Evolutionary conservation across 2,888 invertebrate genomes (phyloP), one percentile per base, ranked within the genome.

Genomic region (Octonoba sinensis): DNA sequence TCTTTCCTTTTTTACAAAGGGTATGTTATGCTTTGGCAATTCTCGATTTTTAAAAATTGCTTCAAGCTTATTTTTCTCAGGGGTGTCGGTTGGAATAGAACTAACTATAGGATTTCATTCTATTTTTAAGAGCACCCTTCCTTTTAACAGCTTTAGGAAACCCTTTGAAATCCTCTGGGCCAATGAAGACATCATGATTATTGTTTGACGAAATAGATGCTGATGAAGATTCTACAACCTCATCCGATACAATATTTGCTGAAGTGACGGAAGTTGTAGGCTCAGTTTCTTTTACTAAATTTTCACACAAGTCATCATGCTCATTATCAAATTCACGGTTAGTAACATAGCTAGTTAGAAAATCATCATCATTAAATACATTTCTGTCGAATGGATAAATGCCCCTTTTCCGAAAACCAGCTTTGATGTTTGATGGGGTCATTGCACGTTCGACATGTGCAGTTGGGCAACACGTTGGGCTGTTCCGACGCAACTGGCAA

Each of bases 341-440:
- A 56, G 69, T 69, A 18, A 69, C 57, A 57, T 36, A 56, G 15
- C 51, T 36, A 18, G 57, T 56, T 57, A 57, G 20, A 57, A 56
- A 69, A 22, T 66, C 22, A 54, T 60, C 60, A 60, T 69, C 44
- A 51, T 49, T 69, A 57, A 69, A 69, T 54, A 54, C 16, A 36
- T 69, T 51, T 54, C 57, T 69, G 27, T 69, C 20, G 56, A 69
- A 69, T 36, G 69, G 44, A 69, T 69, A 69, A 18, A 57, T 69
- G 20, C 56, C 69, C n/a, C 51, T 56, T 47, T 69, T 69, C 57
- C 22, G 24, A 57, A 69, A 69, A 18, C 44, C 69, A 27, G 44
- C 36, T 51, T 13, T 69, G 36, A 69, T 69, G 36, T 69, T 69
- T 36, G 56, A 54, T 54, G 69, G 57, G n/a, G 56, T 56, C 11